phyloP scores from a whole-genome alignment of 2,888 invertebrate species.

The Macrophya annulata region DNA sequence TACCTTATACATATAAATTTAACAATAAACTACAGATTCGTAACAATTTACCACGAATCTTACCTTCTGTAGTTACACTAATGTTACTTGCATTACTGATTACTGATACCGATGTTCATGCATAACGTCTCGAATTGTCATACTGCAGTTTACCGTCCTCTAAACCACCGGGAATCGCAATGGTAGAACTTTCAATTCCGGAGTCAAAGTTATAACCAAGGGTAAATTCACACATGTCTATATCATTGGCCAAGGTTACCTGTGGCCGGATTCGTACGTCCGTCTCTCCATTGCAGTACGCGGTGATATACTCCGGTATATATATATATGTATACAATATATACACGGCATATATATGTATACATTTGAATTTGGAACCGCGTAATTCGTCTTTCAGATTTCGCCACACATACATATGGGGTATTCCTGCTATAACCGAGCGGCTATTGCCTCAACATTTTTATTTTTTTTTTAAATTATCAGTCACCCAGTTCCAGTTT shows the following conservation, averaged over 20 bases:
- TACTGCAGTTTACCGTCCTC: neutral
- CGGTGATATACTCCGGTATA: too few species aligned
- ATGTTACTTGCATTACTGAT: too few species aligned
- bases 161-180: neutral
- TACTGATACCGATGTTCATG: neutral
- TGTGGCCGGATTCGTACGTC: neutral
- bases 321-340: too few species aligned
- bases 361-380: neutral
- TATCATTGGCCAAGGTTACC: constrained; percentile 1
- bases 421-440: too few species aligned
- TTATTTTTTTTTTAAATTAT: too few species aligned
- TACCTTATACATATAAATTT: neutral
- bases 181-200: neutral
- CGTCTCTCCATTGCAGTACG: neutral
- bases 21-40: neutral
- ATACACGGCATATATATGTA: too few species aligned
- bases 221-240: neutral
- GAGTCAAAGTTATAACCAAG: neutral
- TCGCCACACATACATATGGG: too few species aligned
- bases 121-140: neutral
- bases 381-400: too few species aligned
- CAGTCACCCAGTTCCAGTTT: too few species aligned
- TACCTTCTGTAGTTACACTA: neutral
- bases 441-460: too few species aligned
- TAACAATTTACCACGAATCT: constrained; percentile 6